Evolutionary conservation across 2,797 vertebrate species (phyloP).

Genomic region (Parambassis ranga): DNA sequence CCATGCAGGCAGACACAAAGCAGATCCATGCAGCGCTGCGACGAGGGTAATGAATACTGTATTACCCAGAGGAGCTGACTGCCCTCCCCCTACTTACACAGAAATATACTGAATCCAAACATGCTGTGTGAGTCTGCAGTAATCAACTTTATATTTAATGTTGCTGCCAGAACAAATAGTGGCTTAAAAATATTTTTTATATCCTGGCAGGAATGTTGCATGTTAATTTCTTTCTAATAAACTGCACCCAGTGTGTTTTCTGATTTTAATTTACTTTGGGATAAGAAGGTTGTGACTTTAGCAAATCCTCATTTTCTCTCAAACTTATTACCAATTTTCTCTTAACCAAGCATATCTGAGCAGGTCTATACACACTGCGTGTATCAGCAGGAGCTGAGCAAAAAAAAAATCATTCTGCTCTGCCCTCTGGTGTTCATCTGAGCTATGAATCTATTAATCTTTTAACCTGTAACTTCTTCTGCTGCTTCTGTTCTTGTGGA

Average conservation of each 20-base stretch:
- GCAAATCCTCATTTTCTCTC: constrained; percentile 13
- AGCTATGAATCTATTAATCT: background rate
- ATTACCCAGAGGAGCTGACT: constrained; percentile 45
- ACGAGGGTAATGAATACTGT: constrained; percentile 49
- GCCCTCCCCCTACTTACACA: constrained; percentile 5
- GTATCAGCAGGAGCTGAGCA: background rate
- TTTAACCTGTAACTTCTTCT: background rate
- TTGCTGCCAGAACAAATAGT: background rate
- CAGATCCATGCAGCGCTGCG: background rate
- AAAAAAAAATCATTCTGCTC: background rate
- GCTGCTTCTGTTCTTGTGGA: background rate
- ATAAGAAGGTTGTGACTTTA: constrained; percentile 3
- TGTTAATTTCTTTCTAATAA: constrained; percentile 6
- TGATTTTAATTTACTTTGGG: constrained; percentile 8
- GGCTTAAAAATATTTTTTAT: constrained; percentile 6
- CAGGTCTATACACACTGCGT: background rate
- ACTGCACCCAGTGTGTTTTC: background rate
- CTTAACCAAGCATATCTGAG: background rate
- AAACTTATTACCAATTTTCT: constrained; percentile 6
- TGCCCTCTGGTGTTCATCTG: constrained; percentile 57
- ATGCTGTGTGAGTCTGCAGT: constrained; percentile 2
- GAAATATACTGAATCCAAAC: constrained; percentile 17
- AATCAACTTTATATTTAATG: constrained; percentile 16
- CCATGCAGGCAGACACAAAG: constrained; percentile 28
- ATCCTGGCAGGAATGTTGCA: background rate